Percentiles rank a stretch among this genome's conserved stretches.
Conservation (phyloP, 2,113 vertebrate species). For the Canis aureus region DNA sequence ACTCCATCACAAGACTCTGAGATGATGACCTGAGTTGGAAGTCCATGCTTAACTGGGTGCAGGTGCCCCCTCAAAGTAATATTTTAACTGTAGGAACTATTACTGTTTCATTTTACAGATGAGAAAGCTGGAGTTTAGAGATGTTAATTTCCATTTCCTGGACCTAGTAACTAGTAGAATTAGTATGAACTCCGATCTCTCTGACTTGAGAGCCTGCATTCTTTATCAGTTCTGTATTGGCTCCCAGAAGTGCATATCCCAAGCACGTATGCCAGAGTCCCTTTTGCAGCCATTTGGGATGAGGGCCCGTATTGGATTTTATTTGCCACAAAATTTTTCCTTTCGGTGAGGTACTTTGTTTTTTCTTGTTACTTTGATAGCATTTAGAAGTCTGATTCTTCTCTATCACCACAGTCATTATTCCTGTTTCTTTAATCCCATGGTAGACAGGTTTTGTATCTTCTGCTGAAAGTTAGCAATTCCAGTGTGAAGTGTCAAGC, state of each 20-base stretch:
- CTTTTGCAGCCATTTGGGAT: slow-evolving; percentile 43
- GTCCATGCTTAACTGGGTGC: neutral
- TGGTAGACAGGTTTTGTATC: neutral
- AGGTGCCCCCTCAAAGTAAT: slow-evolving; percentile 34
- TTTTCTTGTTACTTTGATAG: neutral
- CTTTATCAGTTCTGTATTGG: neutral
- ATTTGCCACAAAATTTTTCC: neutral
- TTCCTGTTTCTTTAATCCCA: slow-evolving; percentile 18
- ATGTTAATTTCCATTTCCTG: slow-evolving; percentile 8
- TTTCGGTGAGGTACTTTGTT: neutral
- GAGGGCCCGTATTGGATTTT: neutral
- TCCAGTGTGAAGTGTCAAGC: slow-evolving; percentile 1
- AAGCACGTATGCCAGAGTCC: neutral
- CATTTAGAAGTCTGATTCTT: slow-evolving; percentile 50
- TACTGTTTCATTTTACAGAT: slow-evolving; percentile 55
- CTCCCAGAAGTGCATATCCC: neutral
- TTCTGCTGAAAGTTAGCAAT: slow-evolving; percentile 11
- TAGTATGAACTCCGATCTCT: slow-evolving; percentile 21
- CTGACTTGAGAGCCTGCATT: neutral
- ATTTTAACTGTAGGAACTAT: slow-evolving; percentile 35
- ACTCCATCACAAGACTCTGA: neutral
- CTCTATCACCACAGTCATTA: neutral
- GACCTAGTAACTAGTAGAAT: neutral
- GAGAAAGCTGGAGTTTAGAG: slow-evolving; percentile 45
- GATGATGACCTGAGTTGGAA: neutral